Evolutionary conservation across 2,888 invertebrate genomes (phyloP).

Genomic region (Sesia bembeciformis): DNA sequence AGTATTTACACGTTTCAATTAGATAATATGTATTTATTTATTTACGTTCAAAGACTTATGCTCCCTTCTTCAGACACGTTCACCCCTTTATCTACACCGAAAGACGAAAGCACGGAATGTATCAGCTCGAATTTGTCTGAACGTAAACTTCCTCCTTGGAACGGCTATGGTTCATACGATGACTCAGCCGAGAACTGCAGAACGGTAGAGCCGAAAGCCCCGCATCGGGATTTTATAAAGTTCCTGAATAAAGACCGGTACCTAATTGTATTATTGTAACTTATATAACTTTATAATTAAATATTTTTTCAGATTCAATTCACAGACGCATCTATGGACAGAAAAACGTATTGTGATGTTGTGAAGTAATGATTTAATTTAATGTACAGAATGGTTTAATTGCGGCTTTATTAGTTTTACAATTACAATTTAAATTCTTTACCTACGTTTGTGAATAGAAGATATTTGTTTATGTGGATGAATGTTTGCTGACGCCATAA

Average conservation of each 20-base stretch:
- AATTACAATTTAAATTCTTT: too few species aligned
- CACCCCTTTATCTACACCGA: constrained; percentile 71
- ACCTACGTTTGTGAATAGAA: too few species aligned
- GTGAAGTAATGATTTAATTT: too few species aligned
- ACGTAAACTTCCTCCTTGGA: constrained; percentile 86
- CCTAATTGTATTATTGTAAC: not conserved
- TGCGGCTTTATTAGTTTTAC: too few species aligned
- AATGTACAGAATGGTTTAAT: too few species aligned
- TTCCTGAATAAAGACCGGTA: constrained; percentile 86
- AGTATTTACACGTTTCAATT: too few species aligned
- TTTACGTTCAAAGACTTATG: not conserved
- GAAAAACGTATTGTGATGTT: too few species aligned
- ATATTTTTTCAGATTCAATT: not conserved
- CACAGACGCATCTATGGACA: not conserved
- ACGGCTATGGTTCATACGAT: constrained; percentile 91
- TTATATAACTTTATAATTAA: not conserved
- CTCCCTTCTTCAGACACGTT: constrained; percentile 72
- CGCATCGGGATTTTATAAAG: constrained; percentile 84
- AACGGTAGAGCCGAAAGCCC: constrained; percentile 85
- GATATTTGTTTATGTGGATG: too few species aligned
- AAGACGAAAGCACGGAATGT: constrained; percentile 31
- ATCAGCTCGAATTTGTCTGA: constrained; percentile 37
- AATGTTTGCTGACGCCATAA: too few species aligned
- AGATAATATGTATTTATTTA: not conserved
- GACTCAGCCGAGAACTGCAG: constrained; percentile 92